Conservation (phyloP, 2,797 vertebrate species). For the Mionectes olivaceus region DNA sequence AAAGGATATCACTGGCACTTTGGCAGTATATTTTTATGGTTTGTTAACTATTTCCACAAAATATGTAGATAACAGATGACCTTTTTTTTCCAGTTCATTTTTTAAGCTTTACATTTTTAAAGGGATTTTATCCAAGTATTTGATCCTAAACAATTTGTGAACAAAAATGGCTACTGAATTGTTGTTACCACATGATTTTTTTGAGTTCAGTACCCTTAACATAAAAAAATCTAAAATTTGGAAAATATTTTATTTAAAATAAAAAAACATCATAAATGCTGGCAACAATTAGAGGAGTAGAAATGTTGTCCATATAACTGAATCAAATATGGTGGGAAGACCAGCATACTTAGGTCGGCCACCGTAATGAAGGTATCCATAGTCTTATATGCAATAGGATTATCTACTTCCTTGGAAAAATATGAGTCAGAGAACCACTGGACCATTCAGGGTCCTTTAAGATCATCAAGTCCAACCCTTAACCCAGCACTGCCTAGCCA, state of each 20-base stretch:
- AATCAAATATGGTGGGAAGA: not conserved
- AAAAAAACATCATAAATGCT: not conserved
- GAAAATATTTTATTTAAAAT: not conserved
- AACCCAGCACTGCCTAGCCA: not conserved
- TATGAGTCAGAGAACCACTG: not conserved
- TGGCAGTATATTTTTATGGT: not conserved
- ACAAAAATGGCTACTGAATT: not conserved
- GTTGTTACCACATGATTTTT: not conserved
- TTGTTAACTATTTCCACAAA: not conserved
- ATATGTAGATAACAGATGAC: accelerated
- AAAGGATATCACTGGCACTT: not conserved
- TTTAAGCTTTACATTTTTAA: not conserved
- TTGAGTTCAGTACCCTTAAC: not conserved
- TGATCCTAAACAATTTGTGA: not conserved
- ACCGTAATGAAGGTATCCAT: not conserved
- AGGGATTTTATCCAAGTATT: not conserved
- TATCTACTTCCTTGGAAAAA: not conserved
- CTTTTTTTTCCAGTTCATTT: not conserved
- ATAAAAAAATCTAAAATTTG: not conserved
- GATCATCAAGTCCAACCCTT: accelerated
- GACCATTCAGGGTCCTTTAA: not conserved
- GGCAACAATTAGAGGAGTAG: not conserved
- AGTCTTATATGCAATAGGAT: not conserved
- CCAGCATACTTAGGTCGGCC: not conserved
- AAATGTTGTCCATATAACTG: not conserved